Conservation (phyloP, 2,797 vertebrate species). For the Gymnothorax javanicus region DNA sequence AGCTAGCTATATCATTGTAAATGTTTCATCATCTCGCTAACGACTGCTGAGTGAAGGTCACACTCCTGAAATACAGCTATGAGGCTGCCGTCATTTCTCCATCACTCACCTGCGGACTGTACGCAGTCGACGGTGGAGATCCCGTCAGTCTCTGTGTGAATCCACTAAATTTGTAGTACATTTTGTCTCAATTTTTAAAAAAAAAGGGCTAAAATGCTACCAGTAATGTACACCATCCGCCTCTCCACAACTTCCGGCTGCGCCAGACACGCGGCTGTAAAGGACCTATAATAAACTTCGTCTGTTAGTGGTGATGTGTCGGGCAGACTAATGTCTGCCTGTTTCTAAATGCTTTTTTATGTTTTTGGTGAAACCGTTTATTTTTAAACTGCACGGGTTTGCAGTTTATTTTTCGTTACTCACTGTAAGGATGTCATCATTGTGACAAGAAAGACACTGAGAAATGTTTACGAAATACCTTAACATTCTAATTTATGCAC, state of each 20-base stretch:
- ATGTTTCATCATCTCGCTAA: not conserved
- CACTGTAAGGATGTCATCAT: too few species aligned
- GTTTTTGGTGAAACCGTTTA: not conserved
- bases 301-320: slow-evolving; percentile 61
- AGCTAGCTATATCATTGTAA: not conserved
- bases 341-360: slow-evolving; percentile 26
- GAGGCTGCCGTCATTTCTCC: not conserved
- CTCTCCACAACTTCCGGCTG: not conserved
- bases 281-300: slow-evolving; percentile 28
- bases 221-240: not conserved
- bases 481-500: too few species aligned
- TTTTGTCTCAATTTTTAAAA: slow-evolving; percentile 52
- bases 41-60: slow-evolving; percentile 60
- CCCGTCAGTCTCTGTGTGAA: slow-evolving; percentile 85
- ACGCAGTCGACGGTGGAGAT: slow-evolving; percentile 73
- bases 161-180: slow-evolving; percentile 91
- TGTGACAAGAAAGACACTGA: too few species aligned
- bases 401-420: too few species aligned
- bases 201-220: not conserved
- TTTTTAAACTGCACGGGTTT: too few species aligned
- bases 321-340: slow-evolving; percentile 46
- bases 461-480: too few species aligned
- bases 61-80: not conserved
- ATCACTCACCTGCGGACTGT: slow-evolving; percentile 83
- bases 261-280: not conserved